phyloP scores from a whole-genome alignment of 2,888 invertebrate genomes.

The Antheraea yamamai region DNA sequence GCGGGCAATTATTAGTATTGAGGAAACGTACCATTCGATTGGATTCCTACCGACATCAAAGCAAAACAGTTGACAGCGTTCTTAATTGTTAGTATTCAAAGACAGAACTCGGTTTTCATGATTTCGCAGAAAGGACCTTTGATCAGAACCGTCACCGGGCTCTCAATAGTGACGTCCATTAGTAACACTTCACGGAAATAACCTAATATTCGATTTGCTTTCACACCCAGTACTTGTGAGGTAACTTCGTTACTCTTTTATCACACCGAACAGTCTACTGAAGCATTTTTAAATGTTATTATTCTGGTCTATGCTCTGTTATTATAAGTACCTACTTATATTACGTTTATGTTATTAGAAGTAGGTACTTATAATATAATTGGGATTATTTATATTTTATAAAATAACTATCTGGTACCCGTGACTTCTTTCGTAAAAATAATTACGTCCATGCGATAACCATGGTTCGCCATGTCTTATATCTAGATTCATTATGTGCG shows the following conservation, averaged over 20 bases:
- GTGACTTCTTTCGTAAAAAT: neutral
- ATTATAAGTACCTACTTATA: too few relatives aligned
- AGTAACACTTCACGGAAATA: slow-evolving; percentile 42
- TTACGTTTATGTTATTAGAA: too few relatives aligned
- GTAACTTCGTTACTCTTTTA: slow-evolving; percentile 48
- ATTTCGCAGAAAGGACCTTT: slow-evolving; percentile 18
- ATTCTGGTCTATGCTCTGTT: neutral
- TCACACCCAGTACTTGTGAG: slow-evolving; percentile 30
- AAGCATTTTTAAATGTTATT: neutral
- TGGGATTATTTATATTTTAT: too few relatives aligned
- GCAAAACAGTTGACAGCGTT: neutral
- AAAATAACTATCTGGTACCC: too few relatives aligned
- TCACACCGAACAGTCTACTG: slow-evolving; percentile 18
- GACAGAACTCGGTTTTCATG: neutral
- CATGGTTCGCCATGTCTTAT: too few relatives aligned
- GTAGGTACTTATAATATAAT: too few relatives aligned
- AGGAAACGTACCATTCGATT: neutral
- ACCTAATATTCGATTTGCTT: slow-evolving; percentile 53
- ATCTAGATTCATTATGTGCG: too few relatives aligned
- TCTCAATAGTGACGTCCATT: slow-evolving; percentile 44
- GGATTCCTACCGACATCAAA: neutral
- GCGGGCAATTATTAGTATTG: neutral
- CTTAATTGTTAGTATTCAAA: slow-evolving; percentile 3
- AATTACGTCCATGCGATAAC: too few relatives aligned
- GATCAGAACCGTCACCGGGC: slow-evolving; percentile 25